Evolutionary conservation across 35 echinoderm and acorn worm genomes (phyloP).

Genomic region (Ptychodera flava): DNA sequence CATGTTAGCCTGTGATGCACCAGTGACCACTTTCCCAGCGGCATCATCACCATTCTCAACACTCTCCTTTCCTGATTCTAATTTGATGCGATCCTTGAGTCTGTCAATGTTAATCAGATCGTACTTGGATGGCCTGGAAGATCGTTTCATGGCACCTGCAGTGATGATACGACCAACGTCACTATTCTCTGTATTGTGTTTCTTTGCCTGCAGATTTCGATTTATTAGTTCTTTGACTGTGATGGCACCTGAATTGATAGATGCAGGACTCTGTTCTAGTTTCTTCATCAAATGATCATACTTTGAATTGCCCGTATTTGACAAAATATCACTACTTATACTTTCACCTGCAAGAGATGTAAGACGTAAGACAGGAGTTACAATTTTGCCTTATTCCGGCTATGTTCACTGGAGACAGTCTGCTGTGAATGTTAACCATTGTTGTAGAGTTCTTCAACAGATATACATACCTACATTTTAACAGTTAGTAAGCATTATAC

Average conservation of each 20-base stretch:
- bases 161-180: background rate
- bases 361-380: background rate
- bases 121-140: background rate
- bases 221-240: background rate
- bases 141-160: background rate
- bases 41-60: background rate
- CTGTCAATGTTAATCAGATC: background rate
- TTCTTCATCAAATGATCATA: constrained; percentile 96
- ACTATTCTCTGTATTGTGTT: constrained; percentile 8
- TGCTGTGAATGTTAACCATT: no score
- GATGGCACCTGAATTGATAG: background rate
- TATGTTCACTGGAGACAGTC: no score
- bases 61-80: background rate
- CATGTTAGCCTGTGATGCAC: background rate
- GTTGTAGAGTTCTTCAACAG: no score
- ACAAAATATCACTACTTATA: constrained; percentile 64
- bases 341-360: constrained; percentile 59
- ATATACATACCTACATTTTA: no score
- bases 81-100: background rate
- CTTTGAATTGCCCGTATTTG: constrained; percentile 75
- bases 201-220: constrained; percentile 6
- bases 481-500: no score
- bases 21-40: background rate
- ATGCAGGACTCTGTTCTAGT: constrained; percentile 39
- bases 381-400: no score